phyloP scores from a whole-genome alignment of 2,888 invertebrate genomes.

The Anorthoa munda region DNA sequence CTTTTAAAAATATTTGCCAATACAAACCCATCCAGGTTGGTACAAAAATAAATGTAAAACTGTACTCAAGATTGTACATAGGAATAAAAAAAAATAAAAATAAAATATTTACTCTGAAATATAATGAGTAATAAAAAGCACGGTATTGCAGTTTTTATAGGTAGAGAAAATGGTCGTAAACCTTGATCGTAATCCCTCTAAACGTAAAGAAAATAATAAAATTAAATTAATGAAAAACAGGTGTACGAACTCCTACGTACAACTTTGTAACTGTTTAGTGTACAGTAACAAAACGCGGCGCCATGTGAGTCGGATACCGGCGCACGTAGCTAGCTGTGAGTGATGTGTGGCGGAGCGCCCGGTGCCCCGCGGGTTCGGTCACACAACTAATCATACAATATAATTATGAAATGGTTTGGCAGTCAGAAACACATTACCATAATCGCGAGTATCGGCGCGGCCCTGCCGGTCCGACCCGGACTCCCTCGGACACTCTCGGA shows the following conservation, averaged over 20 bases:
- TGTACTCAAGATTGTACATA: no score
- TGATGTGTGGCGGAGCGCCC: no score
- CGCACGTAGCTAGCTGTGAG: no score
- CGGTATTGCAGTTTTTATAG: slow-evolving; percentile 19
- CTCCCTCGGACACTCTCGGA: background rate
- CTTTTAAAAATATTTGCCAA: slow-evolving; percentile 15
- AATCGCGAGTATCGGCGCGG: slow-evolving; percentile 20
- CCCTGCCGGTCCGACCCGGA: background rate
- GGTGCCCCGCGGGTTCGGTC: background rate
- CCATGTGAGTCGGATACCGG: no score
- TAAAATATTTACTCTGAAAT: no score
- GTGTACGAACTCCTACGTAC: background rate
- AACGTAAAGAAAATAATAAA: background rate
- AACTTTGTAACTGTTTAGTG: background rate
- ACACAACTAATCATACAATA: slow-evolving; percentile 15
- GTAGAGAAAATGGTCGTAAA: slow-evolving; percentile 13
- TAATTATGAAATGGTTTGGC: slow-evolving; percentile 16
- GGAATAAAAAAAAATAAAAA: no score
- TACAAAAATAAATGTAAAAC: no score
- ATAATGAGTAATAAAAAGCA: slow-evolving; percentile 16
- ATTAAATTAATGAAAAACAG: background rate
- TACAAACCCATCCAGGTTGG: no score
- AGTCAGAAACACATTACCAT: slow-evolving; percentile 34
- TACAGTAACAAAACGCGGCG: background rate
- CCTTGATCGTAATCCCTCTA: background rate